A percentile compares a stretch with the other conserved stretches of the same genome.
These are phyloP conservation scores for Echinometra lucunter DNA, from an alignment of 53 echinoderm and acorn worm genomes.

Conservation along the genomic window DNA sequence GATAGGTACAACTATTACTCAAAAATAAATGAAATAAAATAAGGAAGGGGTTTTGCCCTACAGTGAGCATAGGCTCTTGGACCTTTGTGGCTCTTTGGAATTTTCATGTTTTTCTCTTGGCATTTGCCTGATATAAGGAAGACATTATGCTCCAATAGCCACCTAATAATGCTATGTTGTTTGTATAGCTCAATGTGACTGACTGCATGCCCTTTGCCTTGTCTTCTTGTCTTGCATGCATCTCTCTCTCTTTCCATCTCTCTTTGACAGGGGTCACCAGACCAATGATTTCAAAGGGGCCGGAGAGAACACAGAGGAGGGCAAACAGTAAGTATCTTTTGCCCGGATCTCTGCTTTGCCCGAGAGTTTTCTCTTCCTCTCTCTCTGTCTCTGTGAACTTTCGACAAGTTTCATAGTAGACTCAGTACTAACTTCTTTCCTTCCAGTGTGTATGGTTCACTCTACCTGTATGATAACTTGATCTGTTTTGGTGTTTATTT, in stretches of 20 bases:
- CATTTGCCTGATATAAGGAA: background rate
- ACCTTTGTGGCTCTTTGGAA: background rate
- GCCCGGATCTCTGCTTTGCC: conserved; percentile 40
- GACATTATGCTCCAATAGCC: background rate
- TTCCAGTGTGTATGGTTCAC: background rate
- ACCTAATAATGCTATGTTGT: background rate
- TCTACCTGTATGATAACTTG: conserved; percentile 14
- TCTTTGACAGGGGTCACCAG: conserved; percentile 81
- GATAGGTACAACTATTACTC: too few species aligned
- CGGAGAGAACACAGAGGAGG: conserved; percentile 78
- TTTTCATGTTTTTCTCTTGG: background rate
- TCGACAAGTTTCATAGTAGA: background rate
- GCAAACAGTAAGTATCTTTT: conserved; percentile 85
- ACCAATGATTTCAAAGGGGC: conserved; percentile 87
- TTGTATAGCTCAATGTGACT: conserved; percentile 21
- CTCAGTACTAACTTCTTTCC: conserved; percentile 35
- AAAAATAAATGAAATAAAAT: background rate
- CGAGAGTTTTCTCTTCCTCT: background rate
- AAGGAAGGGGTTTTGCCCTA: background rate
- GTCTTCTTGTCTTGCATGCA: conserved; percentile 63
- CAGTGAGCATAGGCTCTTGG: background rate
- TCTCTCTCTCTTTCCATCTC: conserved; percentile 36
- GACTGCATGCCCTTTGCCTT: conserved; percentile 60
- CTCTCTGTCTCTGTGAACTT: background rate
- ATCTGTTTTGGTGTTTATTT: background rate